These are phyloP conservation scores for Stratiolaelaps scimitus DNA, from an alignment of 1,140 invertebrate species.

Conservation along the genomic window DNA sequence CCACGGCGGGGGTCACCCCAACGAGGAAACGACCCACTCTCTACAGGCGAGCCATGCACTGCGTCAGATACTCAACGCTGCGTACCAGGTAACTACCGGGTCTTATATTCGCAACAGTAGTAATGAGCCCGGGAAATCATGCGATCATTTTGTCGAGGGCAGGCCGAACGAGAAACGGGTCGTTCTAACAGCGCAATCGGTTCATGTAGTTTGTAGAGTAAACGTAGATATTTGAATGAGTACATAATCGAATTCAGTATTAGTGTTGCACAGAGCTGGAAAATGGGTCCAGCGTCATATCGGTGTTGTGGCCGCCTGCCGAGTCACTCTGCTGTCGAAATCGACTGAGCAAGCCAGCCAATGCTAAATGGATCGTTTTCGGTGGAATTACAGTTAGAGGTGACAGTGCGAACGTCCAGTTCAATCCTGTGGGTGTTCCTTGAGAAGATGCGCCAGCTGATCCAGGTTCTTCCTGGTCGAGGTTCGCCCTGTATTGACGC, in stretches of 20 bases:
- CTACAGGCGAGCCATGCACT: constrained; percentile 53
- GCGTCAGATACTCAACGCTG: constrained; percentile 63
- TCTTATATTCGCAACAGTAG: not conserved
- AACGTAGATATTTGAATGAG: too few relatives aligned
- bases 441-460: constrained; percentile 57
- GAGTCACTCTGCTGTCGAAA: too few relatives aligned
- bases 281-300: too few relatives aligned
- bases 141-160: not conserved
- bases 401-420: constrained; percentile 61
- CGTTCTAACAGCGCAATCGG: too few relatives aligned
- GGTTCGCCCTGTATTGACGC: constrained; percentile 51
- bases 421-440: constrained; percentile 59
- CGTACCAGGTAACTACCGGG: constrained; percentile 39
- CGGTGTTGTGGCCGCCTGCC: too few relatives aligned
- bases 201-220: too few relatives aligned
- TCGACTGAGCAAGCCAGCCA: too few relatives aligned
- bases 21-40: constrained; percentile 40
- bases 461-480: constrained; percentile 50
- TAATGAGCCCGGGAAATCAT: not conserved
- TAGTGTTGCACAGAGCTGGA: too few relatives aligned
- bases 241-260: too few relatives aligned
- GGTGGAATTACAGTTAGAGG: constrained; percentile 55
- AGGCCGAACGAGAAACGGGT: too few relatives aligned
- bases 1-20: constrained; percentile 37
- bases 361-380: too few relatives aligned